phyloP scores from a whole-genome alignment of 1,140 invertebrate species.

The Thaumatotibia leucotreta region DNA sequence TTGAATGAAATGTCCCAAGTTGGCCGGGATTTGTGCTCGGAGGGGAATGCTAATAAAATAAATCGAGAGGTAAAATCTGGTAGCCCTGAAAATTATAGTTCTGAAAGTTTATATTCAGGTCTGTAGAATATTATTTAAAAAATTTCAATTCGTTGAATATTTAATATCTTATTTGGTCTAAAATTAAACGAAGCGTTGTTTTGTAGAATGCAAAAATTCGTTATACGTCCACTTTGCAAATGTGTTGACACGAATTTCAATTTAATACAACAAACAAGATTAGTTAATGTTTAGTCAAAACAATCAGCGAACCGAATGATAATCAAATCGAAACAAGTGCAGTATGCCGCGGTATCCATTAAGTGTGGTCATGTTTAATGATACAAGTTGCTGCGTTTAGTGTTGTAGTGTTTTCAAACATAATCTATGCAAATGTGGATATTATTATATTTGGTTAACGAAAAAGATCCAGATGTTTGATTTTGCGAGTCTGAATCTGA shows the following conservation, averaged over 20 bases:
- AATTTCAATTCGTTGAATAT: no score
- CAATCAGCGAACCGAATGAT: background rate
- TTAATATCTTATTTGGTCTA: no score
- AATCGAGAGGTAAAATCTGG: conserved; percentile 19
- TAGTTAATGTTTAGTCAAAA: background rate
- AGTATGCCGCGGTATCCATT: conserved; percentile 44
- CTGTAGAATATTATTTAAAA: no score
- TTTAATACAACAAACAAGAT: background rate
- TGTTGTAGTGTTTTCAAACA: background rate
- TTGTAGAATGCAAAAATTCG: background rate
- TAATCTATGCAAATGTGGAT: no score
- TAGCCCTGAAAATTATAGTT: background rate
- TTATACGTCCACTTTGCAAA: background rate
- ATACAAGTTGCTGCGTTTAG: conserved; percentile 48
- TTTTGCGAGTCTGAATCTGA: no score
- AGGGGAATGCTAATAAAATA: conserved; percentile 20
- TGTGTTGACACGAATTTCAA: background rate
- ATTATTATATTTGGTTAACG: no score
- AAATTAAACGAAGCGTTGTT: no score
- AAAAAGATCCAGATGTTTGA: no score
- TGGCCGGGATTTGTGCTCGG: conserved; percentile 37
- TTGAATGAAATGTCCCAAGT: conserved; percentile 45
- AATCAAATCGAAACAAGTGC: conserved; percentile 16
- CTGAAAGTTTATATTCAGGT: background rate
- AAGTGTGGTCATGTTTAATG: conserved; percentile 55